phyloP scores from a whole-genome alignment of 30 jellyfish, hydroid and myxozoan species.

The Catostylus mosaicus region DNA sequence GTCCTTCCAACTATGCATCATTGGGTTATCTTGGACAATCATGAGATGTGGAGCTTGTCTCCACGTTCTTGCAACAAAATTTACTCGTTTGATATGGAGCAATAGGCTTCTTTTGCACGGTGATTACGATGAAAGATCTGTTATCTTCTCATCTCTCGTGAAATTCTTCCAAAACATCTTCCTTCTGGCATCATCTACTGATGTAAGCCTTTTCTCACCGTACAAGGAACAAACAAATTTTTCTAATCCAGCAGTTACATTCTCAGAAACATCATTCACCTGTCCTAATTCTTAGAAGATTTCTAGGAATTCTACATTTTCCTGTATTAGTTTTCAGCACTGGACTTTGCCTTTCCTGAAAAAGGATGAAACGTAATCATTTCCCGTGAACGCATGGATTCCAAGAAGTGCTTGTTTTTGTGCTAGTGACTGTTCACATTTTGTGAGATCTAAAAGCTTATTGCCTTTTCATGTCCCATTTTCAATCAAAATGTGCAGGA shows the following conservation, averaged over 20 bases:
- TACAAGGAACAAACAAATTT: no score
- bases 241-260: no score
- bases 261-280: no score
- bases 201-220: no score
- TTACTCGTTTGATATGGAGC: slow-evolving; percentile 47
- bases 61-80: slow-evolving; percentile 46
- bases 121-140: slow-evolving; percentile 37
- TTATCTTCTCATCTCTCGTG: slow-evolving; percentile 35
- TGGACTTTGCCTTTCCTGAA: slow-evolving; percentile 21
- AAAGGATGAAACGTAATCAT: slow-evolving; percentile 36
- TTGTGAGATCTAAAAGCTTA: not conserved
- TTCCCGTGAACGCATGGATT: slow-evolving; percentile 41
- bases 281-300: no score
- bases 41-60: slow-evolving; percentile 12
- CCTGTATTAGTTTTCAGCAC: slow-evolving; percentile 34
- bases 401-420: slow-evolving; percentile 37
- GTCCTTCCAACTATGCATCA: slow-evolving; percentile 15
- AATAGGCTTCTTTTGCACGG: slow-evolving; percentile 37
- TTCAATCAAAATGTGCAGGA: no score
- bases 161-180: no score
- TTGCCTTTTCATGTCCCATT: slow-evolving; percentile 4
- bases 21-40: slow-evolving; percentile 11
- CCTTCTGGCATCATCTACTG: no score
- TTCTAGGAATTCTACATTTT: not conserved
- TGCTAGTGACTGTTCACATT: not conserved